These are phyloP conservation scores for Dinothrombium tinctorium DNA, from an alignment of 1,140 invertebrate species.

Conservation along the genomic window DNA sequence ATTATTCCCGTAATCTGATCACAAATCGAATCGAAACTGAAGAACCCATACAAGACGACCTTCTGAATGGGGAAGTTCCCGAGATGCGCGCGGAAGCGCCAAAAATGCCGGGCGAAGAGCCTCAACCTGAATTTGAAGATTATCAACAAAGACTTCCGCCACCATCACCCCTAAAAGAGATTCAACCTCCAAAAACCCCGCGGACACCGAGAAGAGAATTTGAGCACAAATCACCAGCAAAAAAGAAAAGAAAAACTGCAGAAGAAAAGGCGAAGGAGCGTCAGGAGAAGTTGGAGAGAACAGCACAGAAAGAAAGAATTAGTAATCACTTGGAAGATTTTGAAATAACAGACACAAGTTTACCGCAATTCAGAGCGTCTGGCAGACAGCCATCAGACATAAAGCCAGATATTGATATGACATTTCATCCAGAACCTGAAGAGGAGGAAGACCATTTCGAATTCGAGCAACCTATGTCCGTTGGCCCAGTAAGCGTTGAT, in stretches of 20 bases:
- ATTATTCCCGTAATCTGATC: conserved; percentile 10
- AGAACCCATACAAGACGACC: conserved; percentile 5
- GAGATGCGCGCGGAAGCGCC: neutral
- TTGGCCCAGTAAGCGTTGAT: conserved; percentile 37
- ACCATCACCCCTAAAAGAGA: conserved; percentile 4
- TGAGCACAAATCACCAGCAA: conserved; percentile 4
- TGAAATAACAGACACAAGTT: too few relatives aligned
- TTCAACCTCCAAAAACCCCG: conserved; percentile 10
- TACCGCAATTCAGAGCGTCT: too few relatives aligned
- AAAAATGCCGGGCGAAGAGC: neutral
- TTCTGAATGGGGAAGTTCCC: neutral
- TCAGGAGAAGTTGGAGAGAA: neutral
- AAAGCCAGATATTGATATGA: too few relatives aligned
- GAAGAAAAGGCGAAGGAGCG: conserved; percentile 2
- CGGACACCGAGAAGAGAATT: conserved; percentile 2
- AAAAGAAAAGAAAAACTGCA: conserved; percentile 8
- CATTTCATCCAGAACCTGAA: conserved; percentile 3
- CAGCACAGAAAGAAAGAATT: neutral
- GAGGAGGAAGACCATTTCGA: conserved; percentile 19
- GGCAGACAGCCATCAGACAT: too few relatives aligned
- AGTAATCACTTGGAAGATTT: too few relatives aligned
- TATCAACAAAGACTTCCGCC: conserved; percentile 3
- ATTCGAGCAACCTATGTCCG: conserved; percentile 55
- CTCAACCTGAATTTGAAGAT: conserved; percentile 6
- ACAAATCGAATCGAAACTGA: conserved; percentile 8